Conservation (phyloP, 2,113 vertebrate species). For the Anarhynchus alexandrinus region DNA sequence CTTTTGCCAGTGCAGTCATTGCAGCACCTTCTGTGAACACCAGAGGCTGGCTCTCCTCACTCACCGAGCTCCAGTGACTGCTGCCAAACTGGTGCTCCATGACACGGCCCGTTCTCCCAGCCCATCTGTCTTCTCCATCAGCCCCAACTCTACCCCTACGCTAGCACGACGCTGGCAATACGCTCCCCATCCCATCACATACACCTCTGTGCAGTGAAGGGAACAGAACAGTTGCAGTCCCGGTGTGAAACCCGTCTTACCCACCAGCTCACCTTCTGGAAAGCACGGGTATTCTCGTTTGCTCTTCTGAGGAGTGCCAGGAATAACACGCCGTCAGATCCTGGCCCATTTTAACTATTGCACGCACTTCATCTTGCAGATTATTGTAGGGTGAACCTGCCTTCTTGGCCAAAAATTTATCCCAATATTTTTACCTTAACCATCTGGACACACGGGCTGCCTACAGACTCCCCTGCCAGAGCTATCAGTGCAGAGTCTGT, state of each 20-base stretch:
- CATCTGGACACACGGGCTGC: neutral
- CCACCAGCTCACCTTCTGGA: neutral
- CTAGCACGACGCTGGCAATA: accelerated
- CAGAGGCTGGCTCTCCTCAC: neutral
- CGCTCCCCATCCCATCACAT: neutral
- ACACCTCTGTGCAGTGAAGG: neutral
- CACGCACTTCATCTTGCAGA: neutral
- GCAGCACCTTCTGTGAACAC: neutral
- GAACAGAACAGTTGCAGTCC: neutral
- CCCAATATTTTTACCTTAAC: neutral
- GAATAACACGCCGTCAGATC: neutral
- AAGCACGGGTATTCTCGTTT: neutral
- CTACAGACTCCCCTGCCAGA: neutral
- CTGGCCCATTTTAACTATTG: neutral
- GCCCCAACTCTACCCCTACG: neutral
- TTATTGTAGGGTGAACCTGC: neutral
- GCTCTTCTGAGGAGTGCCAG: neutral
- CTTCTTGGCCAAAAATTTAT: neutral
- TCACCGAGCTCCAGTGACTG: neutral
- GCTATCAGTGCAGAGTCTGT: neutral
- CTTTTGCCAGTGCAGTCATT: neutral
- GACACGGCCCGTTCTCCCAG: neutral
- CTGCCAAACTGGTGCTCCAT: neutral
- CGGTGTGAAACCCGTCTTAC: accelerated
- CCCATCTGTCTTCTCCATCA: neutral